phyloP scores from a whole-genome alignment of 2,888 invertebrate genomes.

The Lepas anatifera region DNA sequence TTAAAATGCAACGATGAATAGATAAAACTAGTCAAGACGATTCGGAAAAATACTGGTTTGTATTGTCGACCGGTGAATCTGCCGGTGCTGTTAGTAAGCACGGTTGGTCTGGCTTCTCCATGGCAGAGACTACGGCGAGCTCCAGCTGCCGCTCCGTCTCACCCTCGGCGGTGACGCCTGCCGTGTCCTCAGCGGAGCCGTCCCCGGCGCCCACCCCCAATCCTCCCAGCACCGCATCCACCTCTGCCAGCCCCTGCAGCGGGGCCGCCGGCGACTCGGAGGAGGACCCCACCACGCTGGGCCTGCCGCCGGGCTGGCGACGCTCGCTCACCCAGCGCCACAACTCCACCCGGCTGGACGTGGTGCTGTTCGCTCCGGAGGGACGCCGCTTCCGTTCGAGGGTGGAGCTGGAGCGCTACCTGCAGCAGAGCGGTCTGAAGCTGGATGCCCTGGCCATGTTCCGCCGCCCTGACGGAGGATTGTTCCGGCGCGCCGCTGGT shows the following conservation, averaged over 20 bases:
- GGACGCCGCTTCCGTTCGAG: constrained; percentile 99
- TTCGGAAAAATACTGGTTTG: too few species aligned
- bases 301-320: not conserved
- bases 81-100: too few species aligned
- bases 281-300: not conserved
- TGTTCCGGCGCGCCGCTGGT: too few species aligned
- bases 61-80: too few species aligned
- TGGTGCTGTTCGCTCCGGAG: constrained; percentile 98
- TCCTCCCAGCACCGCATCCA: too few species aligned
- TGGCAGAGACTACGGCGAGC: not conserved
- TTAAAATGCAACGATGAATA: too few species aligned
- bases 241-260: not conserved
- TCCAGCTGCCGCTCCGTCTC: not conserved
- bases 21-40: too few species aligned
- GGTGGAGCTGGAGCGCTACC: constrained; percentile 79
- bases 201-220: too few species aligned
- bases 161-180: not conserved
- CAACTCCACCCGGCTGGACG: constrained; percentile 99
- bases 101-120: too few species aligned
- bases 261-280: not conserved
- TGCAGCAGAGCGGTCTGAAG: constrained; percentile 78
- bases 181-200: too few species aligned
- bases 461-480: constrained; percentile 71
- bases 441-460: constrained; percentile 82
- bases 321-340: constrained; percentile 36